Evolutionary conservation across 2,113 vertebrate genomes (phyloP).

Genomic region (Nestor notabilis): DNA sequence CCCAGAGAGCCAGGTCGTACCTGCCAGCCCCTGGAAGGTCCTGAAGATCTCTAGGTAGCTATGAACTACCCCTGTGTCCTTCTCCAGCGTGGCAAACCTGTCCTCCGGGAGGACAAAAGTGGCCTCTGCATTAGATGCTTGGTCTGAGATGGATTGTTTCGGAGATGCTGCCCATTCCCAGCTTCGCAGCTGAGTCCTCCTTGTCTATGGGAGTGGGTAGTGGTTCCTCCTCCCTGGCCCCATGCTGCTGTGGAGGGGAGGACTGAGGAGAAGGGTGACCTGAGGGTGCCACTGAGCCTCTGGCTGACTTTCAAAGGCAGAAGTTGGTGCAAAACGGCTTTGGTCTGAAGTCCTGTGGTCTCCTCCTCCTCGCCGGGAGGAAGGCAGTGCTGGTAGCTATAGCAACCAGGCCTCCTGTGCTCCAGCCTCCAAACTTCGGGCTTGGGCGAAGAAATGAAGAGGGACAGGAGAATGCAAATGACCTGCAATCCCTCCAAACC

Average conservation of each 20-base stretch:
- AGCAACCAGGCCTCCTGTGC: conserved; percentile 18
- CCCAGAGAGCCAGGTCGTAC: rapidly evolving
- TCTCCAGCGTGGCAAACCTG: neutral
- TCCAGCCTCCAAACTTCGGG: neutral
- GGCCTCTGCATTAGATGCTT: rapidly evolving
- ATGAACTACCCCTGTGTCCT: rapidly evolving
- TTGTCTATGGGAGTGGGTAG: rapidly evolving
- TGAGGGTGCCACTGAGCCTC: neutral
- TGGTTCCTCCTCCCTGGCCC: neutral
- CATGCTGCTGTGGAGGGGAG: rapidly evolving
- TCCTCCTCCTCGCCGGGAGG: neutral
- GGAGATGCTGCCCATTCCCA: neutral
- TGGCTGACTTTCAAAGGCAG: neutral
- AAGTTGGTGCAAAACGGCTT: neutral
- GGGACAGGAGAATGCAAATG: neutral
- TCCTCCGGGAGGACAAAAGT: neutral
- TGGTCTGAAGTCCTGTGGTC: neutral
- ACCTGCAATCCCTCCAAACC: neutral
- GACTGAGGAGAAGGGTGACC: neutral
- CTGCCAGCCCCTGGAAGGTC: neutral
- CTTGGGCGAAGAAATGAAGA: neutral
- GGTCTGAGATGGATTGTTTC: rapidly evolving
- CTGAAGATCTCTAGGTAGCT: neutral
- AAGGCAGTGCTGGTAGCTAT: conserved; percentile 32
- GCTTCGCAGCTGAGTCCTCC: neutral